Percentiles rank a stretch among this genome's conserved stretches.
Conservation (phyloP, 2,113 vertebrate genomes). For the Notechis scutatus region DNA sequence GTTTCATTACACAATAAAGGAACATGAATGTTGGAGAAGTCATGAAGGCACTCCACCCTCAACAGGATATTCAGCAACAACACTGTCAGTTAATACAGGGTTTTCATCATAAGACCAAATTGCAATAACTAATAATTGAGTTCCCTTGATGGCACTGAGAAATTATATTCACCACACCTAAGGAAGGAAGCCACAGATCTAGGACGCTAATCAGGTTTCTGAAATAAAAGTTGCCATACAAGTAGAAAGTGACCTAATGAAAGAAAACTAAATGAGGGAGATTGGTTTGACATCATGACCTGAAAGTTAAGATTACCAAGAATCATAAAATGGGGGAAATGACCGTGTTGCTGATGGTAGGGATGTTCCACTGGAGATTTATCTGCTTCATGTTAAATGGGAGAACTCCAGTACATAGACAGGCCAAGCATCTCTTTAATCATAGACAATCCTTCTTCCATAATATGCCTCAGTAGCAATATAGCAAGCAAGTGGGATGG, state of each 20-base stretch:
- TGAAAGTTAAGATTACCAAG: not conserved
- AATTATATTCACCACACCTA: constrained; percentile 57
- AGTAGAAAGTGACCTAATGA: not conserved
- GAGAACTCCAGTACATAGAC: not conserved
- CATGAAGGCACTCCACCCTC: constrained; percentile 48
- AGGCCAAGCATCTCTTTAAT: not conserved
- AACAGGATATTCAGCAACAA: constrained; percentile 40
- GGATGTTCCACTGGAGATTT: not conserved
- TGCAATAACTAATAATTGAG: constrained; percentile 42
- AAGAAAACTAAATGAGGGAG: not conserved
- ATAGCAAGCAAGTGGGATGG: not conserved
- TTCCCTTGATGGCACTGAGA: constrained; percentile 56
- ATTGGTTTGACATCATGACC: not conserved
- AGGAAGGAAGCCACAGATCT: constrained; percentile 44
- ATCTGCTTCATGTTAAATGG: constrained; percentile 15
- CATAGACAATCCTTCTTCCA: not conserved
- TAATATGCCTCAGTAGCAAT: not conserved
- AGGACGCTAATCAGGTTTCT: not conserved
- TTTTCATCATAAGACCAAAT: constrained; percentile 22
- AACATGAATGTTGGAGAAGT: rapidly evolving
- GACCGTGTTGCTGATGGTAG: not conserved
- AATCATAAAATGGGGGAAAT: not conserved
- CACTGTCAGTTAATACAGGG: constrained; percentile 47
- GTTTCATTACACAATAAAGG: constrained; percentile 33
- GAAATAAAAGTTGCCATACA: not conserved